Base-by-base conservation (phyloP, 1,140 invertebrate species). In the Meloidogyne hapla region DNA sequence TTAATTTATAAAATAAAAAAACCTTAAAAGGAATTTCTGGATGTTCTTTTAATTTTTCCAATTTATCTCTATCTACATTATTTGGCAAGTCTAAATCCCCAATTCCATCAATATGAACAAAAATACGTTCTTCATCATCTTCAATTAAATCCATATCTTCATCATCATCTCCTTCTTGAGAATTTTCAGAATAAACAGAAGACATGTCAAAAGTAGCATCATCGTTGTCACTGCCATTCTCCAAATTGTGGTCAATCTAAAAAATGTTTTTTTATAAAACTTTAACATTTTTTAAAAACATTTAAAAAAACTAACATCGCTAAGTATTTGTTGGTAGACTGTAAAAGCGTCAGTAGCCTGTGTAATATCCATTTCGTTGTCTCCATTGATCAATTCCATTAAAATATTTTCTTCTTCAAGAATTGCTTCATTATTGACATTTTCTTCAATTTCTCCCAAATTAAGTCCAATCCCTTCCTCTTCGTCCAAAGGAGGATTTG, bases 51-150 rank as follows among this genome's bases (percentile, higher is more conserved):
- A 68, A 28, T 69, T 23, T 28, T 13, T 48, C 25, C 72, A 65
- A 25, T 38, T n/a, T n/a, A 23, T 45, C 15, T 25, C 45, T 23
- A n/a, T 75, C 45, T 6, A 64, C 10, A 45, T 18, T 28, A 23
- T 23, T 23, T n/a, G 21, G 40, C 12, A 65, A 74, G 4, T 77
- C 64, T 2, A 28, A 40, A 9, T 25, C 21, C 1, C 63, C 73
- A 38, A 18, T 10, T 61, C 18, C 73, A n/a, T 69, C 73, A 15
- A 56, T 33, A 9, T 74, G 18, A n/a, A 28, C 71, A 28, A 25
- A n/a, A 66, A 67, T 33, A 9, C 38, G 80, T 15, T 28, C 61
- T 42, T 78, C 77, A 5, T 77, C 77, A n/a, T 78, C 77, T 9
- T 78, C 77, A 21, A 61, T 48, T 9, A 42, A 26, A 26, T 40